Evolutionary conservation across 1,140 invertebrate species (phyloP), one percentile per base, ranked within the genome.

Genomic region (Acromyrmex charruanus): DNA sequence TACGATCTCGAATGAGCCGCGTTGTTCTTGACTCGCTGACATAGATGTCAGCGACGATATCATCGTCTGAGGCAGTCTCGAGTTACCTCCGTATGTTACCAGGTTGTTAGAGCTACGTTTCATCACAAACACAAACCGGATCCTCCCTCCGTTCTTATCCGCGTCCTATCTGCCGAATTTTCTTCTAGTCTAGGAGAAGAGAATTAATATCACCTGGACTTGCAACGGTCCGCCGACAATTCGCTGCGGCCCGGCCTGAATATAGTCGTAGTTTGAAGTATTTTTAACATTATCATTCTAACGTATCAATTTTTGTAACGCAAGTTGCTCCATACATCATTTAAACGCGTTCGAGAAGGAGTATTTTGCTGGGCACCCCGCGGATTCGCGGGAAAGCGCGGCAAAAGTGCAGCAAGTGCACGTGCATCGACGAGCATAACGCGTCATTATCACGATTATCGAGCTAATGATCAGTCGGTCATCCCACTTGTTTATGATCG

Each of bases 1-100:
- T 35, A 35, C 31, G 39, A 63, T 53, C 28, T 74, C 59, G 21
- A 72, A 49, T 77, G 61, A 74, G 79, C 89, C 44, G 89, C 44
- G 89, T 85, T 88, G 88, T 91, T 91, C 84, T 86, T 85, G 87
- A 88, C 82, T 91, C 79, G 91, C 93, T 94, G 94, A 95, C 93
- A 90, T 91, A 95, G 94, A 94, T 93, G 93, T 95, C 94, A 93
- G 88, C 88, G 82, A 68, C 88, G 94, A 94, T 95, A 93, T 35
- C 81, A 93, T 94, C 93, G 93, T 59, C 61, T 31, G 65, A 72
- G 72, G 88, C 87, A 87, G 91, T 94, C 93, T 95, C 94, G 87
- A 87, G 92, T 95, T 95, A 94, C 94, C 88, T 81, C 28, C 90
- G 85, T 85, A 87, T 89, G 89, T 91, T 85, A 92, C 63, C 84